Percentiles rank a stretch among this genome's conserved stretches.
These are phyloP conservation scores for Sarcophaga variegata DNA, from an alignment of 2,888 invertebrate genomes.

Conservation along the genomic window DNA sequence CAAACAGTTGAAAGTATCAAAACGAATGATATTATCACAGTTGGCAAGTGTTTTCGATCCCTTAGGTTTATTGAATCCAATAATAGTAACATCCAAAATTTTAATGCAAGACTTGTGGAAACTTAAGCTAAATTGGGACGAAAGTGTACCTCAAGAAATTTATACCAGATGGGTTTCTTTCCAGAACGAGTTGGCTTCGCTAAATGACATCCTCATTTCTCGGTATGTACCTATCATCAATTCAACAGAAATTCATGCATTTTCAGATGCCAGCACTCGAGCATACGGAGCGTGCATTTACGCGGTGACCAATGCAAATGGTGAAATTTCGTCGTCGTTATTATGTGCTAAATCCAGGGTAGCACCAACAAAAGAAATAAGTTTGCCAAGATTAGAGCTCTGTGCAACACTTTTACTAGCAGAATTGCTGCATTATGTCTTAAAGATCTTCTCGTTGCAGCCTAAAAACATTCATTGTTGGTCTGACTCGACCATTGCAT, in stretches of 20 bases:
- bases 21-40: conserved; percentile 28
- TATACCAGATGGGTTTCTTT: background rate
- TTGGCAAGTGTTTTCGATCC: conserved; percentile 31
- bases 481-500: conserved; percentile 31
- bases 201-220: conserved; percentile 2
- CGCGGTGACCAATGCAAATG: background rate
- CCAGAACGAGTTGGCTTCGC: too few species aligned
- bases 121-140: conserved; percentile 18
- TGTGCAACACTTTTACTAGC: conserved; percentile 14
- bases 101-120: conserved; percentile 21
- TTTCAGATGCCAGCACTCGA: conserved; percentile 20
- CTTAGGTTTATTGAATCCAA: conserved; percentile 38
- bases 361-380: conserved; percentile 13
- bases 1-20: background rate
- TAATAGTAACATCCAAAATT: conserved; percentile 33
- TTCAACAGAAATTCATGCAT: conserved; percentile 26
- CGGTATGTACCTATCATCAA: background rate
- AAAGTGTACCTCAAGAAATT: conserved; percentile 15
- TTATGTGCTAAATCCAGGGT: conserved; percentile 23
- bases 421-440: conserved; percentile 5
- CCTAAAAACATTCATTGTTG: conserved; percentile 9
- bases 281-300: conserved; percentile 34
- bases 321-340: background rate
- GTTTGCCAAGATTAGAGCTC: conserved; percentile 21
- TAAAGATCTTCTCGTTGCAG: background rate